Evolutionary conservation across 2,113 vertebrate genomes (phyloP).

Genomic region (Stercorarius parasiticus): DNA sequence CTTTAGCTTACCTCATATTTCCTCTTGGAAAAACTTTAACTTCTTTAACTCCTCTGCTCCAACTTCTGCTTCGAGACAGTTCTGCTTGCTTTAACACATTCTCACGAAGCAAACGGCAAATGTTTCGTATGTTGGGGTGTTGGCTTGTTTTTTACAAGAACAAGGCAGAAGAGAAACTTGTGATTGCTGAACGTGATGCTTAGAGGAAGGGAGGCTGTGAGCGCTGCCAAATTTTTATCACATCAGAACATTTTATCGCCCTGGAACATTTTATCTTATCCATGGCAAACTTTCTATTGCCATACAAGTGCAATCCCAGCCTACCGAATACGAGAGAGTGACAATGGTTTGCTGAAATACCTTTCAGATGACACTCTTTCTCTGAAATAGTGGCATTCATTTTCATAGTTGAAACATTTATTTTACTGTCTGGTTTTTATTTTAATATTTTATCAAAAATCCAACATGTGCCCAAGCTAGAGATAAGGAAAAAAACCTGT

Average conservation of each 20-base stretch:
- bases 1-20: neutral
- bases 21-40: neutral
- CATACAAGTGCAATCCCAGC: neutral
- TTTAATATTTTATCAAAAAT: neutral
- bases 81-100: neutral
- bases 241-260: neutral
- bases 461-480: fast-evolving
- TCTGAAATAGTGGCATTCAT: neutral
- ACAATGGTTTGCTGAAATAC: neutral
- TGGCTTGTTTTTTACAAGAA: neutral
- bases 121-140: fast-evolving
- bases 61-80: neutral
- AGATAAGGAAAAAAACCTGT: neutral
- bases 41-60: neutral
- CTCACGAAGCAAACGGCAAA: neutral
- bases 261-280: neutral
- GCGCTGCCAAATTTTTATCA: neutral
- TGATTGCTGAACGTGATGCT: neutral
- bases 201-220: neutral
- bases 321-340: neutral
- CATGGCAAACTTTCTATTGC: neutral
- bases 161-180: neutral
- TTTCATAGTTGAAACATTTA: neutral
- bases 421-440: neutral
- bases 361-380: neutral